Conservation (phyloP, 2,113 vertebrate species). For the Syngnathus scovelli region DNA sequence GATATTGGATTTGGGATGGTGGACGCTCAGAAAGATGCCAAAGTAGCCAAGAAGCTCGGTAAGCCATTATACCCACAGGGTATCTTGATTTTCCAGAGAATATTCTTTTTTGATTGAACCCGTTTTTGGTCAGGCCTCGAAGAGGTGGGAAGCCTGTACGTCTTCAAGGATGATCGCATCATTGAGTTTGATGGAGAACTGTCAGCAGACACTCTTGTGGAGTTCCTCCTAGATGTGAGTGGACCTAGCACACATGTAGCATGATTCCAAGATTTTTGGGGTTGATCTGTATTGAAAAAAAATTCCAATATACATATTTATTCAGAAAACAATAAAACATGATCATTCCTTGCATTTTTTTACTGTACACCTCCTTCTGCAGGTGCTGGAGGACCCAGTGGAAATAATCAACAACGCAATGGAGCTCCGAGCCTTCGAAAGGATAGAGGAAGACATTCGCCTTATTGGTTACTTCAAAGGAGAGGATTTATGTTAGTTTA, state of each 20-base stretch:
- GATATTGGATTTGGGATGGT: constrained; percentile 90
- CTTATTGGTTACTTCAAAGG: constrained; percentile 94
- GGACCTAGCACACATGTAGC: not conserved
- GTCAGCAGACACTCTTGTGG: constrained; percentile 87
- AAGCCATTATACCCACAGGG: constrained; percentile 17
- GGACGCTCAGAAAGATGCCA: constrained; percentile 87
- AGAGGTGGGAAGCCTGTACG: constrained; percentile 89
- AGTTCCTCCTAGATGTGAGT: constrained; percentile 93
- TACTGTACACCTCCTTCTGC: not conserved
- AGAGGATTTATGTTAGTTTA: constrained; percentile 82
- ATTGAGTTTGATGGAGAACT: constrained; percentile 95
- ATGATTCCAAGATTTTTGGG: too few relatives aligned
- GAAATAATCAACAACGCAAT: constrained; percentile 86
- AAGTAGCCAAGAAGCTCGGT: constrained; percentile 93
- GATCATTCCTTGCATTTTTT: not conserved
- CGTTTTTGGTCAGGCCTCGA: constrained; percentile 71
- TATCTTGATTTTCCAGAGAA: not conserved
- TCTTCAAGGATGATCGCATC: constrained; percentile 87
- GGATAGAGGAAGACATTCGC: constrained; percentile 89
- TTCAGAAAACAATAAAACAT: not conserved
- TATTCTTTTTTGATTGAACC: not conserved
- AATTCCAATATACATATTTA: not conserved
- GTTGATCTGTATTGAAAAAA: too few relatives aligned
- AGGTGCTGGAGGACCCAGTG: constrained; percentile 93
- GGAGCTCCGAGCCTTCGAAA: constrained; percentile 88